phyloP scores from a whole-genome alignment of 2,888 invertebrate species.

The Ophraella communa region DNA sequence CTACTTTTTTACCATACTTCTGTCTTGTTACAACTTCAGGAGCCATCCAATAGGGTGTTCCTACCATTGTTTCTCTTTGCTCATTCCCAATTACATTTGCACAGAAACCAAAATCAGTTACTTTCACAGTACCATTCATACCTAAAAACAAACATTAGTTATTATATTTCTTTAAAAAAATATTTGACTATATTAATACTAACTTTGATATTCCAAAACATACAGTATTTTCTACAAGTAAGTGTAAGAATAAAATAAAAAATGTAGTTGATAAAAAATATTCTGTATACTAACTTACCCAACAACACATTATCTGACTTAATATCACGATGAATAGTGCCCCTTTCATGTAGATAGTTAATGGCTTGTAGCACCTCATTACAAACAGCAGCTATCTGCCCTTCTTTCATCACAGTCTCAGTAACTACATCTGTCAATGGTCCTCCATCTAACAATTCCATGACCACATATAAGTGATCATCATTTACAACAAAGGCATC shows the following conservation, averaged over 20 bases:
- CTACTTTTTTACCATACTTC: slow-evolving; percentile 86
- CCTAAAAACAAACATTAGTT: slow-evolving; percentile 60
- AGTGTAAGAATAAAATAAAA: too few species aligned
- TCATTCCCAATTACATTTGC: slow-evolving; percentile 95
- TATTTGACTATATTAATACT: too few species aligned
- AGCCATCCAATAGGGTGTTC: slow-evolving; percentile 99
- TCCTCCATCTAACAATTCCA: slow-evolving; percentile 95
- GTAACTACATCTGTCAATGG: slow-evolving; percentile 97
- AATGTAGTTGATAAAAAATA: too few species aligned
- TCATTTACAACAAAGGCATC: slow-evolving; percentile 87
- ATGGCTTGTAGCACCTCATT: slow-evolving; percentile 87
- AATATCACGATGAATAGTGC: slow-evolving; percentile 93
- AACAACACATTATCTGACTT: slow-evolving; percentile 97
- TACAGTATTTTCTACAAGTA: too few species aligned
- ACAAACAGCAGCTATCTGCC: slow-evolving; percentile 95
- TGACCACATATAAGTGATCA: slow-evolving; percentile 94
- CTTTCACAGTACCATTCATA: slow-evolving; percentile 90
- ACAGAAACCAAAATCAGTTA: slow-evolving; percentile 97
- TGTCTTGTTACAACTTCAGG: slow-evolving; percentile 93
- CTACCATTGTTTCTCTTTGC: slow-evolving; percentile 92
- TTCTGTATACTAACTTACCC: neutral
- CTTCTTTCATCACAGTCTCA: slow-evolving; percentile 95
- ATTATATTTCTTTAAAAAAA: too few species aligned
- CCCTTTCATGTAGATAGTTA: slow-evolving; percentile 85
- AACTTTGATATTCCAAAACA: too few species aligned